These are phyloP conservation scores for Peribatodes rhomboidaria DNA, from an alignment of 2,888 invertebrate species.

Conservation along the genomic window DNA sequence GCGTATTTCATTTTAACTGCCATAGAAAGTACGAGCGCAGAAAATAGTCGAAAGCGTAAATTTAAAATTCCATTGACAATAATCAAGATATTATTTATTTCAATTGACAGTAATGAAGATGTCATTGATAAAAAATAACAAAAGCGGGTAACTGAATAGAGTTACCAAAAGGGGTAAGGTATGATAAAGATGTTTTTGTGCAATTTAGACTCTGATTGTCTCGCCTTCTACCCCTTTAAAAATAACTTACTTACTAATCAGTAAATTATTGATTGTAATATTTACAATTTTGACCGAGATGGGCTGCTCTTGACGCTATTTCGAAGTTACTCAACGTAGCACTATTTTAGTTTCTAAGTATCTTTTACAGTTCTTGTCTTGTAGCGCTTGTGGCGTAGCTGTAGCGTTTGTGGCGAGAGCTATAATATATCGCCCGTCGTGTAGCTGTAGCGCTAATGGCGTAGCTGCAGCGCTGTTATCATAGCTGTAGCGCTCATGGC, in stretches of 20 bases:
- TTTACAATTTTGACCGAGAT: too few species aligned
- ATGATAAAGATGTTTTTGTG: not conserved
- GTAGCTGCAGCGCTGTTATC: not conserved
- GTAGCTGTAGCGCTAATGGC: not conserved
- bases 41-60: too few species aligned
- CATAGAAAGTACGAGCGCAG: too few species aligned
- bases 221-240: not conserved
- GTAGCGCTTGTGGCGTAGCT: not conserved
- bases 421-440: not conserved
- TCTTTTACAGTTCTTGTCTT: not conserved
- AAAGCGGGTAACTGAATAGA: not conserved
- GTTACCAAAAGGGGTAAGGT: constrained; percentile 1
- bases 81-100: too few species aligned
- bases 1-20: too few species aligned
- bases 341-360: too few species aligned
- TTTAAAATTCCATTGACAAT: too few species aligned
- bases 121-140: not conserved
- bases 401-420: not conserved
- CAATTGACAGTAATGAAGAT: not conserved
- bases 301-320: too few species aligned
- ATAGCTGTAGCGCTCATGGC: not conserved
- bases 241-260: not conserved
- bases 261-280: not conserved
- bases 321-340: too few species aligned
- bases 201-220: constrained; percentile 1